phyloP scores from a whole-genome alignment of 2,888 invertebrate species.

The Lycia hirtaria region DNA sequence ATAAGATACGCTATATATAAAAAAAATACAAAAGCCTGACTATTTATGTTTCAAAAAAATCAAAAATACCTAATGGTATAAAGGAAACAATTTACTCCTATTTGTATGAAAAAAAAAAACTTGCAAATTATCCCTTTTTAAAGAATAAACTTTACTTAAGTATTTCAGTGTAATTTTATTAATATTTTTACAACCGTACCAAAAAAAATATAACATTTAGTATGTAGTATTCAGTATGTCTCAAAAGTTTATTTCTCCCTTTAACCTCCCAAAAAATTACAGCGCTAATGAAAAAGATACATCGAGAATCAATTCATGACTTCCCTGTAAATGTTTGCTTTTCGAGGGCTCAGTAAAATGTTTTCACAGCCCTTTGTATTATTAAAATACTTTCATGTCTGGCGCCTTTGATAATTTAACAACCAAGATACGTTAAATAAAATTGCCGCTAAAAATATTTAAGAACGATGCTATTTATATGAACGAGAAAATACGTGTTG shows the following conservation, averaged over 20 bases:
- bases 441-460: neutral
- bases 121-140: too few relatives aligned
- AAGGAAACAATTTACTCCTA: too few relatives aligned
- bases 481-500: too few relatives aligned
- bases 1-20: too few relatives aligned
- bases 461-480: neutral
- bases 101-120: too few relatives aligned
- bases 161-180: too few relatives aligned
- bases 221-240: neutral
- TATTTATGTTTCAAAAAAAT: too few relatives aligned
- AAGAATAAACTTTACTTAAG: too few relatives aligned
- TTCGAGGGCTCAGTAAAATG: conserved; percentile 27
- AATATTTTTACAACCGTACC: too few relatives aligned
- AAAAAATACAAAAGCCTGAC: too few relatives aligned
- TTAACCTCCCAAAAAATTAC: neutral
- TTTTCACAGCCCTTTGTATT: conserved; percentile 40
- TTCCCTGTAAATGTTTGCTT: conserved; percentile 36
- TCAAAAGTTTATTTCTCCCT: neutral
- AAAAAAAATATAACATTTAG: neutral
- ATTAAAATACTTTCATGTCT: conserved; percentile 39
- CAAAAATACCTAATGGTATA: too few relatives aligned
- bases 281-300: conserved; percentile 20
- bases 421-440: neutral
- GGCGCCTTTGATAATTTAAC: conserved; percentile 10
- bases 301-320: conserved; percentile 35